Evolutionary conservation across 2,113 vertebrate genomes (phyloP).

Genomic region (Microcebus lehilahytsara): DNA sequence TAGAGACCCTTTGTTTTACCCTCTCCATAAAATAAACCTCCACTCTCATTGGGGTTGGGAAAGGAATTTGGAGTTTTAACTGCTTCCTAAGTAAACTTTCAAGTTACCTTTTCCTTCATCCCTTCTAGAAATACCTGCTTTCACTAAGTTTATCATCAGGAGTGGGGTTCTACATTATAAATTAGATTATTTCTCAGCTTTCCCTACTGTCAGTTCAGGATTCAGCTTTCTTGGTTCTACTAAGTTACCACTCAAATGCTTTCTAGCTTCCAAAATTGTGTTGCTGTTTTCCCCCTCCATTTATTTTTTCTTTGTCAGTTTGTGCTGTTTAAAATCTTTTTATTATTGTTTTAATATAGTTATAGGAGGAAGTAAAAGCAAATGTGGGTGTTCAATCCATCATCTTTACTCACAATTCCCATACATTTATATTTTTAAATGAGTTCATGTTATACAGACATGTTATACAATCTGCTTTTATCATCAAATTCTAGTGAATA

Average conservation of each 20-base stretch:
- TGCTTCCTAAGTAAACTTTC: neutral
- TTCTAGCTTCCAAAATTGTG: conserved; percentile 45
- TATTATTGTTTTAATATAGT: conserved; percentile 57
- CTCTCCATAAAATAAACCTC: neutral
- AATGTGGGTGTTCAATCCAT: conserved; percentile 59
- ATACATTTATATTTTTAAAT: conserved; percentile 70
- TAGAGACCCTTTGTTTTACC: neutral
- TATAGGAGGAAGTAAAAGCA: conserved; percentile 62
- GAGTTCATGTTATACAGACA: conserved; percentile 59
- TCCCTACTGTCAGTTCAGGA: neutral
- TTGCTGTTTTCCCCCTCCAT: conserved; percentile 38
- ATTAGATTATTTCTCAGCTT: neutral
- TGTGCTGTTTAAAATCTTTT: conserved; percentile 34
- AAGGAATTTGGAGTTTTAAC: neutral
- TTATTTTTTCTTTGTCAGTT: conserved; percentile 53
- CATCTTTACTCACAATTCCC: conserved; percentile 68
- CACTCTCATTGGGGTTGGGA: neutral
- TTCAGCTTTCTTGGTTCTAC: conserved; percentile 7
- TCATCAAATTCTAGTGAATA: conserved; percentile 67
- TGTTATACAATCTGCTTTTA: conserved; percentile 70
- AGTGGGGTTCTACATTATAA: neutral
- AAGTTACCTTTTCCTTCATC: neutral
- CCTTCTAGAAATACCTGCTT: neutral
- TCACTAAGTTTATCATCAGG: neutral
- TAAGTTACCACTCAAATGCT: conserved; percentile 38